Percentiles rank a stretch among this genome's conserved stretches.
Conservation (phyloP, 2,113 vertebrate species). For the Phoxinus phoxinus region DNA sequence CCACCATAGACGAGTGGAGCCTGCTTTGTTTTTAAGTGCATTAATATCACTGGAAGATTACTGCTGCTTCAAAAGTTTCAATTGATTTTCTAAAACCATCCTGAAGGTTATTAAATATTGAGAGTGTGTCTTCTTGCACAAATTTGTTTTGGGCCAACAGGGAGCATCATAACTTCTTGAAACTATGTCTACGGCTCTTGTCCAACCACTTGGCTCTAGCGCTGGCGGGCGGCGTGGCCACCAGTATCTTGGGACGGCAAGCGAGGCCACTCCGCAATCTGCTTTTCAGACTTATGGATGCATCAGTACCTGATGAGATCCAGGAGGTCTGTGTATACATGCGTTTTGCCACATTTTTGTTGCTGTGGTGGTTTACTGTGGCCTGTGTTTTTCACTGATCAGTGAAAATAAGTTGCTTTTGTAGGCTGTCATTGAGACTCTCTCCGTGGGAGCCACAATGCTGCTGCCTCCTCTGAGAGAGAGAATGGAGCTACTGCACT, state of each 20-base stretch:
- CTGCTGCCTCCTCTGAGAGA: constrained; percentile 93
- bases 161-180: constrained; percentile 95
- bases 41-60: background rate
- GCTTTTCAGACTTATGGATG: constrained; percentile 95
- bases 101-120: background rate
- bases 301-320: constrained; percentile 97
- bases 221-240: constrained; percentile 94
- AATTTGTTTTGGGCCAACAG: constrained; percentile 67
- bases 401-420: constrained; percentile 21
- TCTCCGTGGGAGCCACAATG: constrained; percentile 99
- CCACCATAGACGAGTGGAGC: background rate
- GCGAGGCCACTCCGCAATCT: constrained; percentile 94
- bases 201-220: constrained; percentile 97
- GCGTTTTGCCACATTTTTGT: constrained; percentile 15
- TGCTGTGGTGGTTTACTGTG: background rate
- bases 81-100: background rate
- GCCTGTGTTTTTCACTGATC: background rate
- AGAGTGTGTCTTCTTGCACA: background rate
- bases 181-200: constrained; percentile 92
- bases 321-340: constrained; percentile 82
- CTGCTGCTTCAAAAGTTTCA: background rate
- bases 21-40: background rate
- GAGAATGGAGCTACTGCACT: constrained; percentile 96
- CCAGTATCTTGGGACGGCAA: constrained; percentile 94
- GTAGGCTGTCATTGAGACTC: constrained; percentile 95